Base-by-base conservation (phyloP, 2,888 invertebrate genomes). In the Campaea margaritaria region DNA sequence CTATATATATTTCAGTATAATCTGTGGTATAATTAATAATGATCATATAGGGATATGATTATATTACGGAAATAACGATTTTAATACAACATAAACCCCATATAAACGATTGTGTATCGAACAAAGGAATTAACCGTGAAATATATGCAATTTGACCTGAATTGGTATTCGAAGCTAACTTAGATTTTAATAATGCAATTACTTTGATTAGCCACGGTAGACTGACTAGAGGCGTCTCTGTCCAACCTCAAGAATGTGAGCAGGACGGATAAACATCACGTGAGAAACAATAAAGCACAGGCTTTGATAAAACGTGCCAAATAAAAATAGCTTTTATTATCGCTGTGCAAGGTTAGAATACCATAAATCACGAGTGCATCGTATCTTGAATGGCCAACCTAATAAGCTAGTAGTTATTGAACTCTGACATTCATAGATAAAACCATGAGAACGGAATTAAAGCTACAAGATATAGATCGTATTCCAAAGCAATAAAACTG, bases 381-480 rank as follows among this genome's bases (percentile, higher is more conserved):
- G 21, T 51, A 50, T 61, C 54, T 58, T 67, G 58, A 73, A 74
- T 73, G 67, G 72, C 71, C 68, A 72, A 72, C 74, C 67, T 73
- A 73, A 73, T 70, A 45, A 42, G 44, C 12, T 52, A 28, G 47
- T 43, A 46, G 46, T 36, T 53, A 62, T 55, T 73, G 74, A 79
- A 73, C 79, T 77, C 59, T 75, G 74, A 70, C 74, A 69, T 76
- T 72, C 61, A 59, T 63, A 70, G 75, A 78, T 78, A 75, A 73
- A 41, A 39, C 44, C 47, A 50, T 41, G 42, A 58, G 48, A 63
- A 57, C 60, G 36, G 47, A 58, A 52, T 46, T 15, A 36, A 57
- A 62, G 14, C 42, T 53, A 8, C 15, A 54, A 34, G 44, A 41
- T 21, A 34, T 50, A 56, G 58, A 16, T 68, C 58, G 65, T 72